Percentiles rank a stretch among this genome's conserved stretches.
Evolutionary conservation across 2,888 invertebrate species (phyloP).

Genomic region (Oxyteleia sp.): DNA sequence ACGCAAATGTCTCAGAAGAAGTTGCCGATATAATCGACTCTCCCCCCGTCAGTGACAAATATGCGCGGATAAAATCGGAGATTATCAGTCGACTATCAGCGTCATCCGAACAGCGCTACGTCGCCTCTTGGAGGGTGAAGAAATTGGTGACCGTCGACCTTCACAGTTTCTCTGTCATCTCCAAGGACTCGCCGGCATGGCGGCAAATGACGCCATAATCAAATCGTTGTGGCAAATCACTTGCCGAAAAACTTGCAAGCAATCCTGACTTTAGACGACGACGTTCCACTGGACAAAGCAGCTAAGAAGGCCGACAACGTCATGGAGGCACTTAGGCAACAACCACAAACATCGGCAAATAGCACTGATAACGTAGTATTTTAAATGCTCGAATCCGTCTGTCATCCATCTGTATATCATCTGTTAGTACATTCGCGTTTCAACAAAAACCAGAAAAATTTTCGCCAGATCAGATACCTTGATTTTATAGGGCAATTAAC

Average conservation of each 20-base stretch:
- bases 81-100: slow-evolving; percentile 74
- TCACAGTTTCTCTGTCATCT: slow-evolving; percentile 78
- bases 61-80: slow-evolving; percentile 77
- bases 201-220: slow-evolving; percentile 57
- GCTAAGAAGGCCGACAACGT: background rate
- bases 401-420: no score
- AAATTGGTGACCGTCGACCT: slow-evolving; percentile 62
- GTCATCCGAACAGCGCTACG: slow-evolving; percentile 61
- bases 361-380: no score
- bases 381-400: no score
- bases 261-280: background rate
- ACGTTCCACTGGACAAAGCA: background rate
- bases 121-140: slow-evolving; percentile 59
- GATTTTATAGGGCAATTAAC: no score
- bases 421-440: no score
- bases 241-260: background rate
- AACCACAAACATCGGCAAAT: no score
- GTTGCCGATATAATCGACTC: slow-evolving; percentile 76
- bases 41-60: slow-evolving; percentile 72
- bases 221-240: slow-evolving; percentile 12
- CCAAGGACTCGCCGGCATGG: slow-evolving; percentile 60
- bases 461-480: no score
- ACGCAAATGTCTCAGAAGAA: slow-evolving; percentile 70
- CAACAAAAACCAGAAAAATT: no score
- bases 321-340: no score